Percentiles rank a stretch among this genome's conserved stretches.
Conservation (phyloP, 23 tunicate species). For the Oikopleura dioica region DNA sequence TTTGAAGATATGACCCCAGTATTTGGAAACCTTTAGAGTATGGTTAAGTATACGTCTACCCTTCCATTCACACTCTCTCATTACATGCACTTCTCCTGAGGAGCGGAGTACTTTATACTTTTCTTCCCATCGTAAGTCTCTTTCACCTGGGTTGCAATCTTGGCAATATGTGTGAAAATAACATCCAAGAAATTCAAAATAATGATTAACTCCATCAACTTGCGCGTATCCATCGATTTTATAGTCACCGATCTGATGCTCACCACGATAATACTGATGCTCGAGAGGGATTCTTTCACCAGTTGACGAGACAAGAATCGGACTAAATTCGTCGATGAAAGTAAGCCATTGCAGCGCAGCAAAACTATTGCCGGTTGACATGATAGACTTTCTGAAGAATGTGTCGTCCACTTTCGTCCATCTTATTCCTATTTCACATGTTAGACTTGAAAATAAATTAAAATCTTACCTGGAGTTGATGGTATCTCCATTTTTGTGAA, state of each 20-base stretch:
- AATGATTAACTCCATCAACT: background rate
- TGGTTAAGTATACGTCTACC: background rate
- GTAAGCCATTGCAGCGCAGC: background rate
- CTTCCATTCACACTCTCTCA: background rate
- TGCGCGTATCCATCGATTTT: background rate
- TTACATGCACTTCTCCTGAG: background rate
- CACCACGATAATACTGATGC: background rate
- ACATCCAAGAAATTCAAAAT: background rate
- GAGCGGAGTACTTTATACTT: background rate
- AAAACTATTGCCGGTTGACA: background rate
- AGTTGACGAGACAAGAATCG: background rate
- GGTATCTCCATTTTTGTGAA: background rate
- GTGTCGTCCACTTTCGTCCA: too few species aligned
- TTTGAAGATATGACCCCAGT: too few species aligned
- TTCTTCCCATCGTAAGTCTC: background rate
- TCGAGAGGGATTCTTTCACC: background rate
- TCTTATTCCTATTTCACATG: too few species aligned
- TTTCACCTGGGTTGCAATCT: background rate
- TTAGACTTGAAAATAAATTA: too few species aligned
- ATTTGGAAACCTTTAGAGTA: too few species aligned
- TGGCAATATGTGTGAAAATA: background rate
- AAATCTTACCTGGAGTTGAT: constrained; percentile 8
- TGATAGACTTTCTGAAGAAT: background rate
- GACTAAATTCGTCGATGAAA: background rate
- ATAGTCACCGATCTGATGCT: background rate